phyloP scores from a whole-genome alignment of 2,888 invertebrate species.

The Emesis furor region DNA sequence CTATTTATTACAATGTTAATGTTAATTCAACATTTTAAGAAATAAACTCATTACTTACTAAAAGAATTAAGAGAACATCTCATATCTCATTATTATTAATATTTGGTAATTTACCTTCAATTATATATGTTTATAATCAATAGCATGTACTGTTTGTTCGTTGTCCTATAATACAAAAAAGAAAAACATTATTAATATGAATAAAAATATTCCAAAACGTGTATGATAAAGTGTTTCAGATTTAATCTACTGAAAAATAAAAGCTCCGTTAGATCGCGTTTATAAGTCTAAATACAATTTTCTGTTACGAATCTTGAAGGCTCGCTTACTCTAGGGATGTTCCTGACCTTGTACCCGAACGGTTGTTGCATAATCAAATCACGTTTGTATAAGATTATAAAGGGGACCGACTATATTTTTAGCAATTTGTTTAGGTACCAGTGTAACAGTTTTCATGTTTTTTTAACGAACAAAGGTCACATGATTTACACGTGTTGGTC shows the following conservation, averaged over 20 bases:
- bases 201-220: not conserved
- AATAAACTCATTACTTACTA: too few species aligned
- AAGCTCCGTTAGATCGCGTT: slow-evolving; percentile 63
- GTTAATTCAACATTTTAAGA: too few species aligned
- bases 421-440: not conserved
- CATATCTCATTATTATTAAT: too few species aligned
- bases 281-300: not conserved
- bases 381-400: slow-evolving; percentile 41
- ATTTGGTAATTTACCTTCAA: too few species aligned
- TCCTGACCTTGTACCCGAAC: slow-evolving; percentile 73
- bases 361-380: slow-evolving; percentile 73
- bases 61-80: too few species aligned
- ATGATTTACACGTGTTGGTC: not conserved
- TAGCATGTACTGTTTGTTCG: too few species aligned
- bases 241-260: slow-evolving; percentile 83
- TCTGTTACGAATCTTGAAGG: slow-evolving; percentile 22
- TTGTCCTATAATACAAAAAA: not conserved
- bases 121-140: too few species aligned
- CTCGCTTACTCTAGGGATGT: slow-evolving; percentile 30
- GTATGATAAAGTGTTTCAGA: slow-evolving; percentile 51
- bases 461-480: not conserved
- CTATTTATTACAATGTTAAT: too few species aligned
- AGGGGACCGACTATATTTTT: not conserved
- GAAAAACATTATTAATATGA: not conserved
- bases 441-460: not conserved